Evolutionary conservation across 2,113 vertebrate genomes (phyloP), one percentile per base, ranked within the genome.

Genomic region (Panthera leo): DNA sequence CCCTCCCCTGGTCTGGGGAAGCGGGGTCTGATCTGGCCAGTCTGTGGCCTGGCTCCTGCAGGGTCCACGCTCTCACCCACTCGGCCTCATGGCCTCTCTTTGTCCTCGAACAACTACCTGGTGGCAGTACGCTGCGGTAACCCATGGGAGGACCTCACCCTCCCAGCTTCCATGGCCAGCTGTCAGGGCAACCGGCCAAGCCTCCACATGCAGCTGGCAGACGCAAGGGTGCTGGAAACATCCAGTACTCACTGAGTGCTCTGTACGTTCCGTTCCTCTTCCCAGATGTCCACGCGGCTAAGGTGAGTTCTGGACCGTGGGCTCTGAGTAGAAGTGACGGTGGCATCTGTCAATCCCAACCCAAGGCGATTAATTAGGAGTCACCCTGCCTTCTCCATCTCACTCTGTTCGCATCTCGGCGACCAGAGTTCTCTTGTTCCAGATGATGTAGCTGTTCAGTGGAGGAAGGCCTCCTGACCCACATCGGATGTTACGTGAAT

Each of bases 181-280:
- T 79, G 1, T 80, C 34, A 42, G n/a, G 42, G 34, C 29, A 42
- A 48, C 39, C 36, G 63, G 34, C 16, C 73, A 65, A 76, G 31
- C 7, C 55, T 55, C 3, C 68, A 55, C 27, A 70, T 31, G 1
- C 6, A 2, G 0, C 1, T 42, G 36, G 34, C 36, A 89, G 73
- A 78, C 7, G 25, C 4, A 1, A 45, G 1, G 9, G 2, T 0
- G 25, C 34, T 3, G 1, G 55, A 51, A 89, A n/a, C 7, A 73
- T 1, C 65, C 27, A 5, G 10, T 42, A 63, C 10, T 94, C 36
- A 34, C 4, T 23, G 34, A 14, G 2, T 63, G 55, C 67, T 73
- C 53, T 19, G 0, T 34, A 15, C 19, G 12, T 16, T 61, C 27
- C 18, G 8, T 91, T 67, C n/a, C 16, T 31, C 55, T 29, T 65